Conservation (phyloP, 2,888 invertebrate species). For the Endomychus coccineus region DNA sequence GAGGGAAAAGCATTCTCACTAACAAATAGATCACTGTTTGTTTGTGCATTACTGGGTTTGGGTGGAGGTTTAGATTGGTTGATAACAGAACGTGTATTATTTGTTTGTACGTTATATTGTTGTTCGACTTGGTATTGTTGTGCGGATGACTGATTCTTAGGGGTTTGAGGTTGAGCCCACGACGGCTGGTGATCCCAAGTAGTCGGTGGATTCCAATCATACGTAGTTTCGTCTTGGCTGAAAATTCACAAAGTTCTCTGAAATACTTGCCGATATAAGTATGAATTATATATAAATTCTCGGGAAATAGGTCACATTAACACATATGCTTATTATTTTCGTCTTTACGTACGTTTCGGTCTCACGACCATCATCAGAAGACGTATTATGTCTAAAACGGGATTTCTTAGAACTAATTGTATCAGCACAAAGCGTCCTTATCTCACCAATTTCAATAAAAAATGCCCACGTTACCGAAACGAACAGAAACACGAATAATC, state of each 20-base stretch:
- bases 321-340: too few relatives aligned
- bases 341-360: too few relatives aligned
- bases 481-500: too few relatives aligned
- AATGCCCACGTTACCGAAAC: too few relatives aligned
- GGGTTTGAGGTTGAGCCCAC: conserved; percentile 33
- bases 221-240: conserved; percentile 35
- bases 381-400: too few relatives aligned
- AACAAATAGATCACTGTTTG: conserved; percentile 46
- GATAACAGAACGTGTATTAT: conserved; percentile 41
- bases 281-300: too few relatives aligned
- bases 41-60: conserved; percentile 28
- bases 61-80: conserved; percentile 28
- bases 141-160: conserved; percentile 23
- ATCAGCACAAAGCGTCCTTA: too few relatives aligned
- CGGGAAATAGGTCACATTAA: too few relatives aligned
- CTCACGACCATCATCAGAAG: too few relatives aligned
- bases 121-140: conserved; percentile 40
- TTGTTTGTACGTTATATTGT: conserved; percentile 40
- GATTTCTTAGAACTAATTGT: too few relatives aligned
- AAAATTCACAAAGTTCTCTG: conserved; percentile 5
- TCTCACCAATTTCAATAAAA: too few relatives aligned
- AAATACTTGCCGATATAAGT: too few relatives aligned
- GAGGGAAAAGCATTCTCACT: conserved; percentile 54
- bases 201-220: conserved; percentile 38
- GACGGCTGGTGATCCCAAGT: conserved; percentile 41